Evolutionary conservation across 2,797 vertebrate species (phyloP), one percentile per base, ranked within the genome.

Genomic region (Neosilurus hyrtlii): DNA sequence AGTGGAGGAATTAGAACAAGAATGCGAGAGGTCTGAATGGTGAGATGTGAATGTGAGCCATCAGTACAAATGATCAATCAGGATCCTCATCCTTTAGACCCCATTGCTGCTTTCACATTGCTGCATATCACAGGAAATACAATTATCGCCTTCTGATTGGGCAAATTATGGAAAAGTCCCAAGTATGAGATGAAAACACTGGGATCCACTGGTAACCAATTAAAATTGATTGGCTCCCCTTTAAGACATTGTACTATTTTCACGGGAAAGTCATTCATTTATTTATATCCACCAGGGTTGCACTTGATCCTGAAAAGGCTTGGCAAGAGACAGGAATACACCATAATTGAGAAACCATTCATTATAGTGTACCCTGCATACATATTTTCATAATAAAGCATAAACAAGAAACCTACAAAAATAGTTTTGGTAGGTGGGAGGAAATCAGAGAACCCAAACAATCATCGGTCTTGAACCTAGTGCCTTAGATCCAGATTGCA

Each of bases 1-100:
- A 49, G 24, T 51, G 72, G 72, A 84, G 82, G 84, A 88, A 88
- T 88, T 88, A 88, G 71, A 67, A 61, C 66, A 73, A 62, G 63
- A 86, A 81, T 65, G 71, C 16, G 12, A 61, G 85, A 76, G 63
- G 26, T 67, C 62, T 20, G 26, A 35, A 66, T 79, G 81, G 66
- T 49, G 74, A 83, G 79, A 80, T 62, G 56, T 63, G 35, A 37
- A n/a, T n/a, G n/a, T n/a, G n/a, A n/a, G n/a, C n/a, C n/a, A 30
- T 74, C 24, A 20, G 10, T 35, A 7, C 9, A 6, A 20, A 74
- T 20, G 26, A 57, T 22, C 26, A n/a, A 59, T 3, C 0, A 1
- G 0, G 26, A n/a, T 57, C 54, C 26, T 54, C 22, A 5, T 18
- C 8, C n/a, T 54, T 54, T 26, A 52, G 12, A 52, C 24, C 70